These are phyloP conservation scores for Oreotrochilus melanogaster DNA, from an alignment of 2,113 vertebrate species.

Conservation along the genomic window DNA sequence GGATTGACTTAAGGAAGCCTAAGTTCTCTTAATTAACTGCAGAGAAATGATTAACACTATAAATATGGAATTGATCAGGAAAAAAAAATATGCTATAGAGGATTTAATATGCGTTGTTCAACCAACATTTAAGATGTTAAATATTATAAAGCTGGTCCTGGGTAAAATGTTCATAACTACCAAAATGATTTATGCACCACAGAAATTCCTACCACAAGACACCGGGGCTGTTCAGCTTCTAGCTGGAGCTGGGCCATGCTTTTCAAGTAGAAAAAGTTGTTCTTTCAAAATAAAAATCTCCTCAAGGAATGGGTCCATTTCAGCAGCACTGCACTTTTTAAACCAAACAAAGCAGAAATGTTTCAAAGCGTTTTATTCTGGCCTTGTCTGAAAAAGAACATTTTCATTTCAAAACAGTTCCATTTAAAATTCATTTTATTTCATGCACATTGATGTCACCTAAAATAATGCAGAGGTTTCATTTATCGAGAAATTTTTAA, in stretches of 20 bases:
- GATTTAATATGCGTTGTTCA: background rate
- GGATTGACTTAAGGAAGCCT: slow-evolving; percentile 27
- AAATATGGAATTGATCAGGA: slow-evolving; percentile 24
- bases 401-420: slow-evolving; percentile 8
- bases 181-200: slow-evolving; percentile 12
- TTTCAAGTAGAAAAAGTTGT: background rate
- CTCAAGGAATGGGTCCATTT: background rate
- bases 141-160: slow-evolving; percentile 13
- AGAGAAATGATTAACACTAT: slow-evolving; percentile 32
- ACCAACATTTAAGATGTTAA: slow-evolving; percentile 37
- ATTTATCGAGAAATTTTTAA: background rate
- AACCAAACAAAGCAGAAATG: background rate
- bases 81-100: background rate
- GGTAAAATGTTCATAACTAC: background rate
- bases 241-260: background rate
- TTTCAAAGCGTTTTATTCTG: background rate
- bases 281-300: background rate
- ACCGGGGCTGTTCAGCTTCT: background rate
- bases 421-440: slow-evolving; percentile 4
- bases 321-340: background rate
- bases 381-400: background rate
- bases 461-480: background rate
- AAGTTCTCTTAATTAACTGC: slow-evolving; percentile 55
- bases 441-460: background rate
- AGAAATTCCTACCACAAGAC: background rate